phyloP scores from a whole-genome alignment of 2,113 vertebrate genomes.

The Tylochromis polylepis region DNA sequence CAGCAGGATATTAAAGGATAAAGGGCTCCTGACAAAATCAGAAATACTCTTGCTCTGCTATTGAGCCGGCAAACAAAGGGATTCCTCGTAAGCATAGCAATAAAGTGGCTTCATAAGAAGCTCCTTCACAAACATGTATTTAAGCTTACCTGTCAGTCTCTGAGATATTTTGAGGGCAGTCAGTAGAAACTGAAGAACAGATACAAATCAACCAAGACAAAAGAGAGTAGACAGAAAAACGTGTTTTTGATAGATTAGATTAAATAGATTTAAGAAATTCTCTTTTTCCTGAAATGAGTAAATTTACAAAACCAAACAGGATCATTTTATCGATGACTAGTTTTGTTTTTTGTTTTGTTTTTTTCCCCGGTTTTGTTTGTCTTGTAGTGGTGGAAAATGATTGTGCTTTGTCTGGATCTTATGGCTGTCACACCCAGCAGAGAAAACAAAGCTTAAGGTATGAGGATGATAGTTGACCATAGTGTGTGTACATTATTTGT shows the following conservation, averaged over 20 bases:
- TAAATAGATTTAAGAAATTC: neutral
- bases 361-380: neutral
- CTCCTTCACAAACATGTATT: neutral
- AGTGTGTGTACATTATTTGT: neutral
- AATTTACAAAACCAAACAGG: neutral
- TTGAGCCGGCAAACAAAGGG: neutral
- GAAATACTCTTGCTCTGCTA: neutral
- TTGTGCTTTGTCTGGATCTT: constrained; percentile 3
- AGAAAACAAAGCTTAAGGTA: constrained; percentile 18
- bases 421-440: neutral
- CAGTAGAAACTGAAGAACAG: neutral
- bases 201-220: neutral
- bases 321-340: neutral
- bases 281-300: neutral
- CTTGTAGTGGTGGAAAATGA: neutral
- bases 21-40: constrained; percentile 27
- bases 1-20: constrained; percentile 49
- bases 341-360: neutral
- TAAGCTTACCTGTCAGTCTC: neutral
- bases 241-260: neutral
- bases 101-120: neutral
- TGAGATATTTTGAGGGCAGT: neutral
- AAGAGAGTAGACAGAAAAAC: neutral
- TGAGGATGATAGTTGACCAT: neutral
- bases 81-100: constrained; percentile 1